A percentile compares a stretch with the other conserved stretches of the same genome.
These are phyloP conservation scores for Oligia latruncula DNA, from an alignment of 2,888 invertebrate species.

Conservation along the genomic window DNA sequence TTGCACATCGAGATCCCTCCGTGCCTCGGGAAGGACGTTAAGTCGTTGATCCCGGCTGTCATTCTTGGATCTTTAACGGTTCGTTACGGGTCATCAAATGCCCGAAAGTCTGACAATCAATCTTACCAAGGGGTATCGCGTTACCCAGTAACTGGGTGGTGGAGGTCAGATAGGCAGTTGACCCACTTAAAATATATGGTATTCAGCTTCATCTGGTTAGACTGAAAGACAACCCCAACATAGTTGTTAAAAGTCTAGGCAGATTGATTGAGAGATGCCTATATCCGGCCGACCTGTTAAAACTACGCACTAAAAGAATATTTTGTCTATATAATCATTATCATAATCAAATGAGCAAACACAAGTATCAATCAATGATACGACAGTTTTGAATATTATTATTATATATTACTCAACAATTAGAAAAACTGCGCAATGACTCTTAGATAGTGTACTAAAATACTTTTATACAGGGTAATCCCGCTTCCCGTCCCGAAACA, in stretches of 20 bases:
- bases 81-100: neutral
- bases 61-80: neutral
- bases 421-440: conserved; percentile 6
- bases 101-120: neutral
- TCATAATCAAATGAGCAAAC: conserved; percentile 17
- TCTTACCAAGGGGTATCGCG: neutral
- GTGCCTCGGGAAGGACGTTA: neutral
- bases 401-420: conserved; percentile 14
- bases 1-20: neutral
- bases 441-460: conserved; percentile 5
- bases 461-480: neutral
- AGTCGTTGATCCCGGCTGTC: neutral
- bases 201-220: neutral
- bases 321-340: neutral
- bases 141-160: too few species aligned
- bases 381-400: conserved; percentile 8
- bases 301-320: too few species aligned
- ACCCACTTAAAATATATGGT: too few species aligned
- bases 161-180: too few species aligned
- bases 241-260: neutral
- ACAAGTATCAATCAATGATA: conserved; percentile 14
- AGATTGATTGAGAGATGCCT: neutral
- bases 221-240: neutral
- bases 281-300: too few species aligned
- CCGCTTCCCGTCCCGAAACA: neutral